Evolutionary conservation across 2,797 vertebrate species (phyloP), one percentile per base, ranked within the genome.

Genomic region (Siniperca obscura): DNA sequence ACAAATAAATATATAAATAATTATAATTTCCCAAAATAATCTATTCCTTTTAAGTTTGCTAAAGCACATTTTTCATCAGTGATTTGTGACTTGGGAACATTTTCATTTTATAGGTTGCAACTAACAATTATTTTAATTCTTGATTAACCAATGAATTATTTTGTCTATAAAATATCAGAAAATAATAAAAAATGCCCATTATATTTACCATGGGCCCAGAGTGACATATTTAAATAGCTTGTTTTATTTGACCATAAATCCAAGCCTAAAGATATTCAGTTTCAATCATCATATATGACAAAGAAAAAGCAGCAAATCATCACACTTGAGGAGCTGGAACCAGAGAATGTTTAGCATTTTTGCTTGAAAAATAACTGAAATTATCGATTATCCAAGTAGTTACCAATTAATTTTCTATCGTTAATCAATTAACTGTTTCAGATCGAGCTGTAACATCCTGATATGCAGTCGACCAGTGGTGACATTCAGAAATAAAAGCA

Each of bases 401-500:
- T 19, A 16, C 13, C 10, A 55, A 57, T 4, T 25, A 0, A 44
- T 50, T 65, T 78, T 19, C 7, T 36, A 19, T 25, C 22, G 46
- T 55, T 2, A 17, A 55, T 48, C 19, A 57, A 40, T 42, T 25
- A 7, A 62, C n/a, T 65, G 44, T 44, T 36, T 64, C n/a, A 57
- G 17, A 60, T 53, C 11, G 40, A 13, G 9, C 48, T 76, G 40
- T 27, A 55, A 12, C 3, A 13, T 16, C 9, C 59, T 55, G 46
- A 65, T 40, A 46, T 30, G 46, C 27, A 74, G 10, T 74, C 2
- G 6, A 44, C 21, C 36, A 14, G 12, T 55, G 61, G n/a, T 42
- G n/a, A 77, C 59, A 59, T 52, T 48, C 30, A 36, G 6, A 56
- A 25, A 40, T 36, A 34, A 53, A 76, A 84, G 3, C 55, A 57